These are phyloP conservation scores for roundworm (Caenorhabditis elegans) DNA, from an alignment of 1,140 invertebrate species.

Conservation along the genomic window WBcel235 BX284604.4:10751001-10751500, in stretches of 20 bases:
- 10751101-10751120: not conserved
- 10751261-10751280: conserved; percentile 14
- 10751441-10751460: not conserved
- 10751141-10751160: conserved; percentile 74
- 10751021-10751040: conserved; percentile 43
- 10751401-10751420: not conserved
- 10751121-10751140: not conserved
- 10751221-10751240: not conserved
- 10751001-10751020: conserved; percentile 28
- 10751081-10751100: no score
- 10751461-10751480: not conserved
- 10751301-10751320: not conserved
- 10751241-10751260: not conserved
- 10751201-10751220: conserved; percentile 76
- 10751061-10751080: conserved; percentile 83
- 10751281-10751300: conserved; percentile 3
- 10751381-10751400: not conserved
- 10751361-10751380: not conserved
- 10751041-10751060: conserved; percentile 40
- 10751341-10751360: not conserved
- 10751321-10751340: not conserved
- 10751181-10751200: conserved; percentile 91
- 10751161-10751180: conserved; percentile 81
- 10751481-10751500: no score
- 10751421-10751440: not conserved